Conservation (phyloP, 2,797 vertebrate species). For the Poecile montanus region DNA sequence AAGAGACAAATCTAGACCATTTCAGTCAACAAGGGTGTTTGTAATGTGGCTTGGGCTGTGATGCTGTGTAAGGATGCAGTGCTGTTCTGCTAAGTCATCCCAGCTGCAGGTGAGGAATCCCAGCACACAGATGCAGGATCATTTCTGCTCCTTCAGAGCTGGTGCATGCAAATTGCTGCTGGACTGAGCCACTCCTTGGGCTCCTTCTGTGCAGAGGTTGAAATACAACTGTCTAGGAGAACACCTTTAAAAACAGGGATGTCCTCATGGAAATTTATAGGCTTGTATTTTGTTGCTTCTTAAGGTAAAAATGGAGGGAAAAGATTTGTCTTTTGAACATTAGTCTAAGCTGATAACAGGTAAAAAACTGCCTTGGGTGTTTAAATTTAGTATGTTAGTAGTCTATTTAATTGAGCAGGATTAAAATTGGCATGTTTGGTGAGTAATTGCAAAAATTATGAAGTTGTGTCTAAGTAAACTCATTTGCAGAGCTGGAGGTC, state of each 20-base stretch:
- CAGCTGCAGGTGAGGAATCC: background rate
- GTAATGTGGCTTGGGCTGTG: background rate
- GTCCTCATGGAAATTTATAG: background rate
- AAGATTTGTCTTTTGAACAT: background rate
- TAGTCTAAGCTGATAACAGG: background rate
- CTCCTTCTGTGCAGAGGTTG: background rate
- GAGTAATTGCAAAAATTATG: background rate
- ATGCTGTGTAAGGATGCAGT: background rate
- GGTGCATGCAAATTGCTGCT: background rate
- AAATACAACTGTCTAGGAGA: background rate
- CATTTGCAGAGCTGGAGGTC: background rate
- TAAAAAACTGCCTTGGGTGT: background rate
- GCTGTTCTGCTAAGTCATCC: constrained; percentile 57
- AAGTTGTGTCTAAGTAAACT: background rate
- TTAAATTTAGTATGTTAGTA: background rate
- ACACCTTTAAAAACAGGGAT: background rate
- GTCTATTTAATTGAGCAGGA: background rate
- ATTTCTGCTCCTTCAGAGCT: background rate
- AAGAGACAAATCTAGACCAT: background rate
- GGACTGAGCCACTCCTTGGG: background rate
- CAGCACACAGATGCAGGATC: background rate
- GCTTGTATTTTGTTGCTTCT: background rate
- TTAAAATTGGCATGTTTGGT: fast-evolving
- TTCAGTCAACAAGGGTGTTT: background rate
- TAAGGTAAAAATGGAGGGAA: background rate